These are phyloP conservation scores for Aplocera efformata DNA, from an alignment of 2,888 invertebrate species.

Conservation along the genomic window DNA sequence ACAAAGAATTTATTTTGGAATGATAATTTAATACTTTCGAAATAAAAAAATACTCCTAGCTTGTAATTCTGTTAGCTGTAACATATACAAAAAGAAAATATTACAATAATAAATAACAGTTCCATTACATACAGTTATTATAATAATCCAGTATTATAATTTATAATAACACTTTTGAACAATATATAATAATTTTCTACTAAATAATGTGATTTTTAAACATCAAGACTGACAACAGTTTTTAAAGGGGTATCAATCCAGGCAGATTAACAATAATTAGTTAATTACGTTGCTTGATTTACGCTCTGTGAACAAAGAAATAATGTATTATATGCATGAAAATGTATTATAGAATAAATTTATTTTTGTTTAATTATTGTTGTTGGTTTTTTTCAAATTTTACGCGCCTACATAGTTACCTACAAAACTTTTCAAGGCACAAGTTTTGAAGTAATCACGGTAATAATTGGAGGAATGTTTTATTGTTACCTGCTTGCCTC, in stretches of 20 bases:
- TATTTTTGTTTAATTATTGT: background rate
- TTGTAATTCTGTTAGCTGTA: slow-evolving; percentile 38
- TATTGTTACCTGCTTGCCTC: too few relatives aligned
- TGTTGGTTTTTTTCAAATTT: background rate
- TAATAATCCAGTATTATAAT: slow-evolving; percentile 37
- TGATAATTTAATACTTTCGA: slow-evolving; percentile 56
- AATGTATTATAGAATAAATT: background rate
- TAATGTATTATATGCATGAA: slow-evolving; percentile 6
- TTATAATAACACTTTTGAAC: slow-evolving; percentile 31
- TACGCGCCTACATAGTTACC: too few relatives aligned
- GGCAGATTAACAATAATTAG: slow-evolving; percentile 21
- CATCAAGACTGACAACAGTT: slow-evolving; percentile 37
- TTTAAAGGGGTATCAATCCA: slow-evolving; percentile 16
- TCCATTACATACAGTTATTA: slow-evolving; percentile 34
- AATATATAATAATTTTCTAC: slow-evolving; percentile 30
- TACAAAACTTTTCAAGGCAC: too few relatives aligned
- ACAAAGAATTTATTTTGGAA: slow-evolving; percentile 55
- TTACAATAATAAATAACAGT: slow-evolving; percentile 51
- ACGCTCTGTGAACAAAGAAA: slow-evolving; percentile 58
- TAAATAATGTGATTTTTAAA: slow-evolving; percentile 38
- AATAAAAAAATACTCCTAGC: slow-evolving; percentile 35
- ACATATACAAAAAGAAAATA: slow-evolving; percentile 34
- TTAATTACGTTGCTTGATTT: slow-evolving; percentile 35
- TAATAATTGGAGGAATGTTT: too few relatives aligned
- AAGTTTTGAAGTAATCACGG: too few relatives aligned